A percentile compares a stretch with the other conserved stretches of the same genome.
These are phyloP conservation scores for Perdix hodgsoniae DNA, from an alignment of 2,797 vertebrate genomes.

Conservation along the genomic window DNA sequence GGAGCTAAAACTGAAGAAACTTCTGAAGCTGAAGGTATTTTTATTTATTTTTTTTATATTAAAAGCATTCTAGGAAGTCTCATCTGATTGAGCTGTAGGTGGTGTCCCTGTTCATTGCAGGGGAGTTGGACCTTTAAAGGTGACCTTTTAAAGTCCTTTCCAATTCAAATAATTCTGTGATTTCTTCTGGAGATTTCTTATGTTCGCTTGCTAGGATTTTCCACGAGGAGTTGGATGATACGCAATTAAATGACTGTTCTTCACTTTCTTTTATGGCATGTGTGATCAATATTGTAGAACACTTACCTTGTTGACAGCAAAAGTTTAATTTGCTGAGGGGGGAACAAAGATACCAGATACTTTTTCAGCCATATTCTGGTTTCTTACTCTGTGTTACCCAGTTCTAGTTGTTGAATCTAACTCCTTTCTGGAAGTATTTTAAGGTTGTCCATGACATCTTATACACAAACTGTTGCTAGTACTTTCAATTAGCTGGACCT, in stretches of 20 bases:
- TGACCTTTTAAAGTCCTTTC: neutral
- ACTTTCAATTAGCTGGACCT: neutral
- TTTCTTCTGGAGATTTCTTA: neutral
- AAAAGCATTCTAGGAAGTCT: neutral
- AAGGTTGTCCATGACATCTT: neutral
- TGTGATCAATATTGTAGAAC: neutral
- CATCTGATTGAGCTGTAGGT: neutral
- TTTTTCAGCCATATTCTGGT: neutral
- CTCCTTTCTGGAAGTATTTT: neutral
- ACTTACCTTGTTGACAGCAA: neutral
- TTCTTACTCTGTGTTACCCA: neutral
- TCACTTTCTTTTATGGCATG: neutral
- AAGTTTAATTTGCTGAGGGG: neutral
- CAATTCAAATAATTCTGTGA: neutral
- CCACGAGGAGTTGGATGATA: neutral
- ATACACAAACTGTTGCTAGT: neutral
- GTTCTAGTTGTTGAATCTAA: neutral
- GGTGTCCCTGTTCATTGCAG: neutral
- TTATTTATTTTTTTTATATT: neutral
- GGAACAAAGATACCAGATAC: fast-evolving
- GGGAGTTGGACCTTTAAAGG: neutral
- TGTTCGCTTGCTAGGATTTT: neutral
- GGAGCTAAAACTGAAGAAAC: constrained; percentile 90
- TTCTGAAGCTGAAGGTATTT: constrained; percentile 86
- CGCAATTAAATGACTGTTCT: neutral